A percentile compares a stretch with the other conserved stretches of the same genome.
phyloP scores from a whole-genome alignment of 2,797 vertebrate genomes.

The Chrysocyon brachyurus region DNA sequence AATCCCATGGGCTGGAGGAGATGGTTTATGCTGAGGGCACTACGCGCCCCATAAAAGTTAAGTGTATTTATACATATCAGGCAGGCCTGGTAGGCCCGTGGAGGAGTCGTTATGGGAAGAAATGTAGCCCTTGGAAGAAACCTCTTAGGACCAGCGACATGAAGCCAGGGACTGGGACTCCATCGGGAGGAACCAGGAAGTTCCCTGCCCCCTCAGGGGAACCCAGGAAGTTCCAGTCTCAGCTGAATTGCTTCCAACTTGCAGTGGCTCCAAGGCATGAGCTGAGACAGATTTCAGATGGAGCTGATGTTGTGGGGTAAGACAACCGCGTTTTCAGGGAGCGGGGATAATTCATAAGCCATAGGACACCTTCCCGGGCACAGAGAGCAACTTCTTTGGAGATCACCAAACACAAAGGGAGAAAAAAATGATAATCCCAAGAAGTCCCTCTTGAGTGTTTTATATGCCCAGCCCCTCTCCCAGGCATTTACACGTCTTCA shows the following conservation, averaged over 20 bases:
- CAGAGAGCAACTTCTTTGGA: not conserved
- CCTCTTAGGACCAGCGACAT: not conserved
- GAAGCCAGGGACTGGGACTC: not conserved
- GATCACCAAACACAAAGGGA: not conserved
- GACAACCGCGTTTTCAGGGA: accelerated
- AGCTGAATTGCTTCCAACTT: not conserved
- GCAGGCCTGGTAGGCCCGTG: not conserved
- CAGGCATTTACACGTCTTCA: accelerated
- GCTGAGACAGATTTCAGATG: not conserved
- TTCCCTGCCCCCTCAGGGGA: not conserved
- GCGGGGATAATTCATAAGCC: accelerated
- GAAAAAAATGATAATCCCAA: not conserved
- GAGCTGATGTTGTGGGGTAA: accelerated
- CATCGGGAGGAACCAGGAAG: accelerated
- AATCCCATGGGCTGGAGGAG: not conserved
- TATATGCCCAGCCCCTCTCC: accelerated
- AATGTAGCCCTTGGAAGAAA: not conserved
- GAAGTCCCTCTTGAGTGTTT: not conserved
- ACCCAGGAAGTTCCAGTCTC: not conserved
- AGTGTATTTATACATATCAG: constrained; percentile 51
- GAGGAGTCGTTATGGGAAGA: not conserved
- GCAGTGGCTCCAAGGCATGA: accelerated
- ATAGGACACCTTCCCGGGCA: not conserved
- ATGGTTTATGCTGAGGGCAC: constrained; percentile 9
- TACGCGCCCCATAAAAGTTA: constrained; percentile 21